Evolutionary conservation across 2,797 vertebrate species (phyloP).

Genomic region (Acomys russatus): DNA sequence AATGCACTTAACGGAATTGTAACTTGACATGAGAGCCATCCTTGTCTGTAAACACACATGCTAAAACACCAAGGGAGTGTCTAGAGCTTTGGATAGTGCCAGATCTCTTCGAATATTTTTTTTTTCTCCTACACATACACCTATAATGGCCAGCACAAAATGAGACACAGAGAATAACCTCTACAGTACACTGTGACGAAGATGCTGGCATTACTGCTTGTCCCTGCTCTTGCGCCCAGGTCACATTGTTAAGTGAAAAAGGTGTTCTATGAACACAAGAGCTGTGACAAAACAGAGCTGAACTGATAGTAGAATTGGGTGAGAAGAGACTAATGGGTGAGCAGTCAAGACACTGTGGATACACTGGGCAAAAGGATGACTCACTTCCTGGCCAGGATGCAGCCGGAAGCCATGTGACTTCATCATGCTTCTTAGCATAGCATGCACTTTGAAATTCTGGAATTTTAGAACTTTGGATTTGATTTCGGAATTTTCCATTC

Average conservation of each 20-base stretch:
- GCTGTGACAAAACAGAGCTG: not conserved
- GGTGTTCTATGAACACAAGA: not conserved
- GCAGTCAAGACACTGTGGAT: not conserved
- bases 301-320: not conserved
- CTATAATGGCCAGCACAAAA: not conserved
- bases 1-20: slow-evolving; percentile 26
- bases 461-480: not conserved
- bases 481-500: too few relatives aligned
- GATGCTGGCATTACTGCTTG: too few relatives aligned
- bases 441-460: not conserved
- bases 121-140: too few relatives aligned
- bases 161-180: not conserved
- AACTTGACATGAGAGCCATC: not conserved
- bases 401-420: not conserved
- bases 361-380: not conserved
- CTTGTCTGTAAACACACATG: not conserved
- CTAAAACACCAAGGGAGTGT: not conserved
- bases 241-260: not conserved
- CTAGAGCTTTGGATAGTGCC: not conserved
- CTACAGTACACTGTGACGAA: not conserved
- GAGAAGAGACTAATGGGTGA: not conserved
- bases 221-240: not conserved
- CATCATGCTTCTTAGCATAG: not conserved
- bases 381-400: not conserved
- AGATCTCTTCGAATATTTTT: not conserved